Percentiles rank a stretch among this genome's conserved stretches.
Evolutionary conservation across 2,888 invertebrate species (phyloP).

Genomic region (Cyrtodaria siliqua): DNA sequence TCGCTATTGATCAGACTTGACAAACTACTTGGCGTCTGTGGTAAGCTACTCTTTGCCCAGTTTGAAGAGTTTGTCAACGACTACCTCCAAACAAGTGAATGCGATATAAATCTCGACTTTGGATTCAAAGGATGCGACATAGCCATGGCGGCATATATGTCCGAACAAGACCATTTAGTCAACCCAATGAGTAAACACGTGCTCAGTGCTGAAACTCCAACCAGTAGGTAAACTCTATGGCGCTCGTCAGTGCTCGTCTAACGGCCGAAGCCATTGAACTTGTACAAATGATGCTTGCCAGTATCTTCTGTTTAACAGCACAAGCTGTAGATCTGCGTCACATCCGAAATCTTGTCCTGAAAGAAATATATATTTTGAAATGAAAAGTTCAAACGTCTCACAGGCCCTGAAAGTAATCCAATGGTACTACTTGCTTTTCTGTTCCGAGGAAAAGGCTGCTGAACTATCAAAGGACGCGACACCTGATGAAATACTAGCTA

Average conservation of each 20-base stretch:
- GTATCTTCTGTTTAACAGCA: constrained; percentile 9
- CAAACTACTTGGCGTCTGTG: constrained; percentile 72
- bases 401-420: constrained; percentile 2
- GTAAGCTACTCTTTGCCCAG: constrained; percentile 72
- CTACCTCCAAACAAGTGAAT: constrained; percentile 73
- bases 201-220: constrained; percentile 73
- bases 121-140: constrained; percentile 69
- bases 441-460: neutral
- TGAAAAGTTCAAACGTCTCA: constrained; percentile 5
- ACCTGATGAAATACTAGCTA: no score
- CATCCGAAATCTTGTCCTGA: constrained; percentile 17
- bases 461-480: neutral
- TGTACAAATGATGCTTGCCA: constrained; percentile 71
- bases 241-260: constrained; percentile 62
- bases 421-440: constrained; percentile 37
- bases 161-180: constrained; percentile 71
- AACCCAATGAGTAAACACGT: constrained; percentile 72
- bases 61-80: constrained; percentile 70
- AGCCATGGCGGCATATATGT: constrained; percentile 72
- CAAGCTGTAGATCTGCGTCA: constrained; percentile 35
- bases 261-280: constrained; percentile 57
- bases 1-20: constrained; percentile 68
- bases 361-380: constrained; percentile 6
- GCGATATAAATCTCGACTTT: constrained; percentile 63
- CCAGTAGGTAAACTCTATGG: constrained; percentile 75